Conservation (phyloP, 1,140 invertebrate species). For the Thaumetopoea pityocampa region DNA sequence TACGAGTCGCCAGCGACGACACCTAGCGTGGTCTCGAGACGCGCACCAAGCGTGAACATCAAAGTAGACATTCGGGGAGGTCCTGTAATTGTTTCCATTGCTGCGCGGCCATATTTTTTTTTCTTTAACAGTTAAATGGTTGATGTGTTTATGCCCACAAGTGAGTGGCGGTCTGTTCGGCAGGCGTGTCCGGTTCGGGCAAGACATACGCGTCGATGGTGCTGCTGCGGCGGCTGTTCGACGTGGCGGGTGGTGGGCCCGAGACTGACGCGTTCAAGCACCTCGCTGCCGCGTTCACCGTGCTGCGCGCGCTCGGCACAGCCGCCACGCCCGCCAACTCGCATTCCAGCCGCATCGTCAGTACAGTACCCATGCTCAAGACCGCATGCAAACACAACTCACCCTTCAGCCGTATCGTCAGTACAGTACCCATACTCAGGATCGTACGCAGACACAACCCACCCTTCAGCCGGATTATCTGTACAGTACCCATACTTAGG, state of each 20-base stretch:
- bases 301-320: constrained; percentile 91
- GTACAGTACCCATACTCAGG: not conserved
- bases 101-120: too few relatives aligned
- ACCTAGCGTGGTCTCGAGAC: too few relatives aligned
- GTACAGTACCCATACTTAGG: too few relatives aligned
- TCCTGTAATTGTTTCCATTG: too few relatives aligned
- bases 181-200: constrained; percentile 94
- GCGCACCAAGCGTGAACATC: too few relatives aligned
- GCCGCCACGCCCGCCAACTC: constrained; percentile 93
- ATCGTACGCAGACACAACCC: too few relatives aligned
- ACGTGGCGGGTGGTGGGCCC: constrained; percentile 93
- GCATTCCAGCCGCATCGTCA: constrained; percentile 95
- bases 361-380: constrained; percentile 13
- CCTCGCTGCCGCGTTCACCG: constrained; percentile 94
- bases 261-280: constrained; percentile 98
- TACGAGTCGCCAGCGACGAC: too few relatives aligned
- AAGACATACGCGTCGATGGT: constrained; percentile 97
- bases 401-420: not conserved
- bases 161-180: constrained; percentile 11
- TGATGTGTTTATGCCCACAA: too few relatives aligned
- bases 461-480: too few relatives aligned
- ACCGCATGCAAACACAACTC: too few relatives aligned
- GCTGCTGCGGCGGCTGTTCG: constrained; percentile 91
- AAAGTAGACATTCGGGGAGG: too few relatives aligned
- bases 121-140: too few relatives aligned